Conservation (phyloP, 64 coral and sea anemone genomes). For the Pocillopora verrucosa region DNA sequence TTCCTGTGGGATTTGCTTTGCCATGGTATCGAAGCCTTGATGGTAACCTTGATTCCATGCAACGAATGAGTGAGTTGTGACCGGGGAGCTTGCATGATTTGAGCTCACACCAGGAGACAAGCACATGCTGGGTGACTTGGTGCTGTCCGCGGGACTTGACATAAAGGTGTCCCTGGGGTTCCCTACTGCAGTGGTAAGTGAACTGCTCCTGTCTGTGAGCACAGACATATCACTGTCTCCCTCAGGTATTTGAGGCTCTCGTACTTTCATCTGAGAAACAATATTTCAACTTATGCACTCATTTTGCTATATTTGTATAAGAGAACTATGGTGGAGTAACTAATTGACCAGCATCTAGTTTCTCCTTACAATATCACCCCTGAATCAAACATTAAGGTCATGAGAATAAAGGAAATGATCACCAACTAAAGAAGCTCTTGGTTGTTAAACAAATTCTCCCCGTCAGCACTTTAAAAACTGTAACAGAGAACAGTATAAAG, state of each 20-base stretch:
- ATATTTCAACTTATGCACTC: neutral
- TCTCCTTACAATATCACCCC: no score
- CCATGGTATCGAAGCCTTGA: neutral
- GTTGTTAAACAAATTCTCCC: no score
- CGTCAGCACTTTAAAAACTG: no score
- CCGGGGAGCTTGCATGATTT: neutral
- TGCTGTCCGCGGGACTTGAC: constrained; percentile 20
- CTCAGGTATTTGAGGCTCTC: neutral
- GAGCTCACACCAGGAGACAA: neutral
- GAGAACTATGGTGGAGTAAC: no score
- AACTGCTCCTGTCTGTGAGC: neutral
- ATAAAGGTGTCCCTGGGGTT: constrained; percentile 11
- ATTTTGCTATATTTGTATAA: neutral
- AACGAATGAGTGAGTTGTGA: neutral
- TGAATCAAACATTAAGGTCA: no score
- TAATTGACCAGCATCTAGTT: no score
- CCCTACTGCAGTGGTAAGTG: neutral
- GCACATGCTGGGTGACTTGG: constrained; percentile 21
- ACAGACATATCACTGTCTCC: constrained; percentile 11
- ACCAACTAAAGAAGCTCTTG: no score
- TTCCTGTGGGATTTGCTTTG: neutral
- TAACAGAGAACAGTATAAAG: no score
- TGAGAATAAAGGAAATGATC: no score
- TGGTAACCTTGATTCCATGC: constrained; percentile 14
- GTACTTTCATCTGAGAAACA: neutral